These are phyloP conservation scores for Orius insidiosus DNA, from an alignment of 1,140 invertebrate species.

Conservation along the genomic window DNA sequence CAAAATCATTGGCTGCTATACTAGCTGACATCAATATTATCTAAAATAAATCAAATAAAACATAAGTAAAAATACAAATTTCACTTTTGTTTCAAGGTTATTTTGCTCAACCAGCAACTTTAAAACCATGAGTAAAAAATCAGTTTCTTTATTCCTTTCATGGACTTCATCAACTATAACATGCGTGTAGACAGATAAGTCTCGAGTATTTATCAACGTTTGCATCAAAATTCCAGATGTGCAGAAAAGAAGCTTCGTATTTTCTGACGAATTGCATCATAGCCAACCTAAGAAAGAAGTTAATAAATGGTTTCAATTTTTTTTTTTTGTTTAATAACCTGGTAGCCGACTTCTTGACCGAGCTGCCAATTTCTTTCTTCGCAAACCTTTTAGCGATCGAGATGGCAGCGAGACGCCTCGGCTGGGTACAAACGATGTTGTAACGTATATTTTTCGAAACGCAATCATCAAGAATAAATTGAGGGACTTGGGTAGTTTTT, in stretches of 20 bases:
- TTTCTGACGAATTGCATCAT: conserved; percentile 36
- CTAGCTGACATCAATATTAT: conserved; percentile 80
- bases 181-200: conserved; percentile 55
- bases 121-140: conserved; percentile 75
- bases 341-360: conserved; percentile 66
- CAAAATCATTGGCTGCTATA: conserved; percentile 51
- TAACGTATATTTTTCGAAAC: conserved; percentile 40
- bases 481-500: conserved; percentile 70
- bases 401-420: conserved; percentile 66
- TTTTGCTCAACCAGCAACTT: conserved; percentile 47
- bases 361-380: conserved; percentile 55
- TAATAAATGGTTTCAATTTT: no score
- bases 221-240: conserved; percentile 54
- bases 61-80: no score
- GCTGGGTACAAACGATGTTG: conserved; percentile 77
- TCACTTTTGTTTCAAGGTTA: conserved; percentile 31
- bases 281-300: conserved; percentile 35
- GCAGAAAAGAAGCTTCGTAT: conserved; percentile 73
- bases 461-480: conserved; percentile 67
- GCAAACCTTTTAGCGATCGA: conserved; percentile 61
- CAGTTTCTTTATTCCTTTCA: conserved; percentile 85
- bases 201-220: conserved; percentile 33
- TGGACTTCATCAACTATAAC: conserved; percentile 91
- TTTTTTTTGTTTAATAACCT: conserved; percentile 29
- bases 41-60: conserved; percentile 22